phyloP scores from a whole-genome alignment of 2,113 vertebrate genomes.

The Tautogolabrus adspersus region DNA sequence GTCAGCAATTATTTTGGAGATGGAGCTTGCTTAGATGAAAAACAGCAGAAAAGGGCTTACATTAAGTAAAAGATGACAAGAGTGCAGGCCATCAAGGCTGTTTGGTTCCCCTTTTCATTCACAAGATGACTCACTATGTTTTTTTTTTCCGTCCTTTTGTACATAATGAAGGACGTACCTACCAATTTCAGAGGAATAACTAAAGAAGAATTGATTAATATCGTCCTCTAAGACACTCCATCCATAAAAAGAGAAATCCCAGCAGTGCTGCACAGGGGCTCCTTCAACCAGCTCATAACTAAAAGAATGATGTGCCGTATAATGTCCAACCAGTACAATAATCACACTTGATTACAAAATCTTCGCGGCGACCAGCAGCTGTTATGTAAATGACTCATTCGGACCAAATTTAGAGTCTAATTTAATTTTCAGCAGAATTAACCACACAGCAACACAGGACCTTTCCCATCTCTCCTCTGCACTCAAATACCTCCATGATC shows the following conservation, averaged over 20 bases:
- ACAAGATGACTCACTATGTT: neutral
- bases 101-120: conserved; percentile 13
- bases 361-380: neutral
- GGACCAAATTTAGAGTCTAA: neutral
- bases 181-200: conserved; percentile 1
- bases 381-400: conserved; percentile 19
- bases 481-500: neutral
- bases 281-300: conserved; percentile 1
- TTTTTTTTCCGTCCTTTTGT: conserved; percentile 6
- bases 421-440: conserved; percentile 30
- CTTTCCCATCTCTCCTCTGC: neutral
- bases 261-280: neutral
- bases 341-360: conserved; percentile 16
- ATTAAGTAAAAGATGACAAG: conserved; percentile 37
- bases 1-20: conserved; percentile 44
- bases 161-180: conserved; percentile 40
- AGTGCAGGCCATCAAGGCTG: neutral
- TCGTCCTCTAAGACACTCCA: neutral
- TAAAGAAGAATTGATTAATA: conserved; percentile 28
- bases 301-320: conserved; percentile 24
- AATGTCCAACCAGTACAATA: conserved; percentile 23
- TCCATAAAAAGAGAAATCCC: neutral
- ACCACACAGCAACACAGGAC: neutral
- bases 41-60: conserved; percentile 31
- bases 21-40: conserved; percentile 6